Evolutionary conservation across 1,140 invertebrate species (phyloP).

Genomic region (Dreissena polymorpha): DNA sequence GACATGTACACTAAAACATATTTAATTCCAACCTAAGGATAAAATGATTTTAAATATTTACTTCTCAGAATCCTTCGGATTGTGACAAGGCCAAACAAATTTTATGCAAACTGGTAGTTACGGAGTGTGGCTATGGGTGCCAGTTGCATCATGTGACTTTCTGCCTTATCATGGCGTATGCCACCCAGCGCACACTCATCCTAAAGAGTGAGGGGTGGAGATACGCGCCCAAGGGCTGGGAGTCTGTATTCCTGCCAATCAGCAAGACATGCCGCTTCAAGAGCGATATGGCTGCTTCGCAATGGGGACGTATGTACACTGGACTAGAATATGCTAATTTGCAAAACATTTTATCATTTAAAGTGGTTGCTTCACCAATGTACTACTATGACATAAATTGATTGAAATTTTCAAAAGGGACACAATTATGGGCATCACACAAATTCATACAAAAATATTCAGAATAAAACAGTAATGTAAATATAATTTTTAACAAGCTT

Average conservation of each 20-base stretch:
- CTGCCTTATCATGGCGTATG: slow-evolving; percentile 97
- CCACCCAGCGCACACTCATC: slow-evolving; percentile 95
- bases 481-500: no score
- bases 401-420: no score
- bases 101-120: slow-evolving; percentile 98
- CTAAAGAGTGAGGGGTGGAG: slow-evolving; percentile 97
- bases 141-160: slow-evolving; percentile 98
- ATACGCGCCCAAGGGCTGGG: slow-evolving; percentile 93
- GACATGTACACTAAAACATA: no score
- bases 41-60: no score
- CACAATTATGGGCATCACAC: no score
- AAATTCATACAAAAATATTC: no score
- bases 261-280: slow-evolving; percentile 89
- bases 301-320: slow-evolving; percentile 76
- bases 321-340: no score
- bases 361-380: no score
- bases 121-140: slow-evolving; percentile 98
- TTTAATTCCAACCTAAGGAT: no score
- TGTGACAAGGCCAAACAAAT: slow-evolving; percentile 93
- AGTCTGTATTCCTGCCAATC: slow-evolving; percentile 95
- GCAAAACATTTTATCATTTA: no score
- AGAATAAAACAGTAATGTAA: no score
- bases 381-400: no score
- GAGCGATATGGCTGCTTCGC: slow-evolving; percentile 53
- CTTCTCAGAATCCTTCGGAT: slow-evolving; percentile 88